A percentile compares a stretch with the other conserved stretches of the same genome.
Evolutionary conservation across 2,113 vertebrate genomes (phyloP).

Genomic region (Otis tarda): DNA sequence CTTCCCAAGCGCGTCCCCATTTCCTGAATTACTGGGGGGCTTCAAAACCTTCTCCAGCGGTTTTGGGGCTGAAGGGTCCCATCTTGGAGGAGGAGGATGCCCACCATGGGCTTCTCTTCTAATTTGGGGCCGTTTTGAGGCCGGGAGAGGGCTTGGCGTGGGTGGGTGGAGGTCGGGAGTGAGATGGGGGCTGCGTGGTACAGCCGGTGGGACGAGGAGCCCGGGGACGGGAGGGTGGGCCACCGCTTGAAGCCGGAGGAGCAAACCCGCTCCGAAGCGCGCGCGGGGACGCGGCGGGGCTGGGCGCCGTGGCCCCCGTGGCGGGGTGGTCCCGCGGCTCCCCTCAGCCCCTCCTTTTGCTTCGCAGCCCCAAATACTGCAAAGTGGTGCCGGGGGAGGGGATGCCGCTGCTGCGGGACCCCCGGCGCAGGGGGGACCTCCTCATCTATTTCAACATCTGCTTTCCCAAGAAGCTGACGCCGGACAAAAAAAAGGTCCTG

Average conservation of each 20-base stretch:
- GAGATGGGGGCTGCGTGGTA: not conserved
- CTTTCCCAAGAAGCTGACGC: slow-evolving; percentile 84
- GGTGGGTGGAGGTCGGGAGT: not conserved
- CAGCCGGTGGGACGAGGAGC: no score
- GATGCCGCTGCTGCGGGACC: slow-evolving; percentile 82
- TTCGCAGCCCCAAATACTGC: slow-evolving; percentile 83
- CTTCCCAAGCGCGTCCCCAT: rapidly evolving
- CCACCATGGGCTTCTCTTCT: rapidly evolving
- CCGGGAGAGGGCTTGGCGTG: not conserved
- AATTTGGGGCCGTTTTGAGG: rapidly evolving
- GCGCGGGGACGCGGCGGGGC: rapidly evolving
- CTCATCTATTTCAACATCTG: slow-evolving; percentile 85
- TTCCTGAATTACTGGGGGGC: not conserved
- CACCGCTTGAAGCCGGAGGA: not conserved
- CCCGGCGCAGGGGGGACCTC: slow-evolving; percentile 83
- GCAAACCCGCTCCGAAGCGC: not conserved
- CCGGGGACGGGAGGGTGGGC: rapidly evolving
- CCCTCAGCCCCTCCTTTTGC: not conserved
- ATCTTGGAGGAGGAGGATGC: not conserved
- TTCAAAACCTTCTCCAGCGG: not conserved
- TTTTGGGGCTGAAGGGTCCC: not conserved
- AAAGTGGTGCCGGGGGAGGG: slow-evolving; percentile 88
- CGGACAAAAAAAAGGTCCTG: slow-evolving; percentile 80
- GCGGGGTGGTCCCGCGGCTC: rapidly evolving
- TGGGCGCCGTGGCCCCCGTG: rapidly evolving